Percentiles rank a stretch among this genome's conserved stretches.
These are phyloP conservation scores for Argyrosomus regius DNA, from an alignment of 2,797 vertebrate genomes.

Conservation along the genomic window DNA sequence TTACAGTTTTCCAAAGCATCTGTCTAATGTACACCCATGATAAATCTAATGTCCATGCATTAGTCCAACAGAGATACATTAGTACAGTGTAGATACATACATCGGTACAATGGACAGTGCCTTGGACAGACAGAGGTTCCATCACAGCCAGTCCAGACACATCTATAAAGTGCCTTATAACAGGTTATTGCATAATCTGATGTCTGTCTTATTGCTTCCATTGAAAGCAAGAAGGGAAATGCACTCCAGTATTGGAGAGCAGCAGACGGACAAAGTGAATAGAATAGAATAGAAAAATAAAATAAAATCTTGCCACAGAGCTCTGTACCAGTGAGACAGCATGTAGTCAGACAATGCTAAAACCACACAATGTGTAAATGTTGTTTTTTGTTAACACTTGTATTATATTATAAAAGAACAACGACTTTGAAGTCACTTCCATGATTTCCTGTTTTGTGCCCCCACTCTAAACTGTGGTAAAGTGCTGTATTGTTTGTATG, in stretches of 20 bases:
- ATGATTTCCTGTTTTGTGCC: conserved; percentile 43
- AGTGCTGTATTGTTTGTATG: conserved; percentile 64
- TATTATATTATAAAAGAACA: conserved; percentile 14
- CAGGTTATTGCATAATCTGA: conserved; percentile 79
- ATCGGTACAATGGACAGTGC: conserved; percentile 56
- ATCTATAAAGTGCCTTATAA: conserved; percentile 78
- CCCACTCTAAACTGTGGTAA: conserved; percentile 58
- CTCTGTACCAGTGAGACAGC: conserved; percentile 40
- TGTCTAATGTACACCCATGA: conserved; percentile 43
- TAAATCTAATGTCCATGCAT: conserved; percentile 44
- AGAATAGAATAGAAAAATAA: conserved; percentile 49
- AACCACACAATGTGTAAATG: conserved; percentile 20
- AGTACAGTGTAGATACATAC: conserved; percentile 56
- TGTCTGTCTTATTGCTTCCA: conserved; percentile 77
- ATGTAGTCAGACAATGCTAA: conserved; percentile 11
- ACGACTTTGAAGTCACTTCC: conserved; percentile 11
- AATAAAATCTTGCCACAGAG: conserved; percentile 29
- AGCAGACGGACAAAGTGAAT: conserved; percentile 48
- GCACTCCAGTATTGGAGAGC: conserved; percentile 60
- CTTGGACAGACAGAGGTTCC: conserved; percentile 62
- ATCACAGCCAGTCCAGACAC: conserved; percentile 65
- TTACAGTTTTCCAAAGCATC: conserved; percentile 37
- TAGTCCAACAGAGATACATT: conserved; percentile 55
- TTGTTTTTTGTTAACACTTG: conserved; percentile 11
- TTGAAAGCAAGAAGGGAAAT: conserved; percentile 75